Evolutionary conservation across 2,888 invertebrate genomes (phyloP).

Genomic region (Ligdia adustata): DNA sequence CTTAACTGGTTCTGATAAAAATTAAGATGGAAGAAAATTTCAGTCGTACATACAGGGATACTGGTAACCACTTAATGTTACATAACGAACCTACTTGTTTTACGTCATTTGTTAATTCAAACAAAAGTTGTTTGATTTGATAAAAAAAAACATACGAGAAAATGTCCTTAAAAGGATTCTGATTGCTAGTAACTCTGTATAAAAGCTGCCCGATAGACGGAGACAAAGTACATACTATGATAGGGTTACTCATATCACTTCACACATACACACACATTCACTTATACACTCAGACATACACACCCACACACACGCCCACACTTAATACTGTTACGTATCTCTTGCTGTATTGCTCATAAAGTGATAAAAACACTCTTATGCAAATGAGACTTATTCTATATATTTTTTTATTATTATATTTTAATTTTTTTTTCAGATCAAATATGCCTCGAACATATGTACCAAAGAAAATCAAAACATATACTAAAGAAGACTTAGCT

Average conservation of each 20-base stretch:
- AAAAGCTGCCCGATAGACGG: slow-evolving; percentile 1
- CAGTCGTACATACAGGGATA: neutral
- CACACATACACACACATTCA: neutral
- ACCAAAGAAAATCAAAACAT: neutral
- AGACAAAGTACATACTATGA: neutral
- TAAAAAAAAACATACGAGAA: neutral
- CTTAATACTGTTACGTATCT: neutral
- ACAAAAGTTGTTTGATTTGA: too few species aligned
- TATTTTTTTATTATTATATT: too few species aligned
- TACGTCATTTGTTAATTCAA: neutral
- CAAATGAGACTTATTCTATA: too few species aligned
- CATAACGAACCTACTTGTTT: slow-evolving; percentile 1
- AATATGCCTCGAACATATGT: neutral
- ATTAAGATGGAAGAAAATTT: neutral
- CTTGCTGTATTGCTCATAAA: neutral
- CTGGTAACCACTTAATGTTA: neutral
- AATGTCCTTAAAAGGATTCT: neutral
- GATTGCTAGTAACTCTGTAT: neutral
- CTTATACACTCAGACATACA: neutral
- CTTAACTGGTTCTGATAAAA: neutral
- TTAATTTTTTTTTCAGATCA: too few species aligned
- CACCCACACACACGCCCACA: too few species aligned
- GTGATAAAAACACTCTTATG: neutral
- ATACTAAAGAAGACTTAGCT: neutral
- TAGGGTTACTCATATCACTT: neutral